A percentile compares a stretch with the other conserved stretches of the same genome.
These are phyloP conservation scores for Mola mola DNA, from an alignment of 2,113 vertebrate species.

Conservation along the genomic window DNA sequence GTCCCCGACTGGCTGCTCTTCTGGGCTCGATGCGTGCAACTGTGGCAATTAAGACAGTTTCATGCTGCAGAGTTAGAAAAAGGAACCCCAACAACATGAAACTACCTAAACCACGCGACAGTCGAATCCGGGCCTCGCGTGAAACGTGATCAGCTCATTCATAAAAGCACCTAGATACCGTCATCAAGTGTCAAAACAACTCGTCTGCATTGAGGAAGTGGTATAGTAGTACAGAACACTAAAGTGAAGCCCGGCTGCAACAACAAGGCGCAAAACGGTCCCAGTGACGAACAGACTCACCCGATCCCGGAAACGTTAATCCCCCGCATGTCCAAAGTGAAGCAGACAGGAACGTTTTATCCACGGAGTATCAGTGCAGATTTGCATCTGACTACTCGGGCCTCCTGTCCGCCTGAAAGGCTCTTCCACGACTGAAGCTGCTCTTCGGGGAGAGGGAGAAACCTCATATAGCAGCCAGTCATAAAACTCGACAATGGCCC, in stretches of 20 bases:
- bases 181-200: conserved; percentile 46
- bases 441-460: conserved; percentile 93
- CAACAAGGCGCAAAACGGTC: conserved; percentile 41
- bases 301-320: conserved; percentile 32
- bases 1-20: conserved; percentile 24
- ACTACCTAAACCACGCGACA: conserved; percentile 99
- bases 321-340: conserved; percentile 38
- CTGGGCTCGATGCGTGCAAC: conserved; percentile 88
- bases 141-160: conserved; percentile 50
- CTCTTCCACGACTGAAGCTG: conserved; percentile 90
- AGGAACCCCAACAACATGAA: conserved; percentile 98
- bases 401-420: conserved; percentile 87
- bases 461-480: conserved; percentile 96
- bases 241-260: background rate
- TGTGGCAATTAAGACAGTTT: conserved; percentile 98
- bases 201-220: conserved; percentile 22
- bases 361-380: conserved; percentile 34
- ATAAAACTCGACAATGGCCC: conserved; percentile 99
- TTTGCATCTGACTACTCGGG: conserved; percentile 51
- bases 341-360: conserved; percentile 28
- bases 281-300: conserved; percentile 62
- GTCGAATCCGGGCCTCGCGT: conserved; percentile 78
- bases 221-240: conserved; percentile 28
- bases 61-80: conserved; percentile 94
- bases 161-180: conserved; percentile 44